phyloP scores from a whole-genome alignment of 1,140 invertebrate genomes.

The Megalonaias nervosa region DNA sequence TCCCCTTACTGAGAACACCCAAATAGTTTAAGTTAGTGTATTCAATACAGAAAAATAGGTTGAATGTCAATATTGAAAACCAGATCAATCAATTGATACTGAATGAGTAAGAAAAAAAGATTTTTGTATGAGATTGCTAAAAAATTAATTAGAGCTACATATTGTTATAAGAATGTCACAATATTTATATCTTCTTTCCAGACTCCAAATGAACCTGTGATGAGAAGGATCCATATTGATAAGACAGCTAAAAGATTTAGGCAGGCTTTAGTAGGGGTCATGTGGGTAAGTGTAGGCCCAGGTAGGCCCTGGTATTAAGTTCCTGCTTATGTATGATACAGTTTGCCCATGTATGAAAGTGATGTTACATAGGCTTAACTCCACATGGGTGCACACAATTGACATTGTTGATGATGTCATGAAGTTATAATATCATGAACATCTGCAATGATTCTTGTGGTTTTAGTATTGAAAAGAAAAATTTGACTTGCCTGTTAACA shows the following conservation, averaged over 20 bases:
- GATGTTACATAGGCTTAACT: too few relatives aligned
- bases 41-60: too few relatives aligned
- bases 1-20: neutral
- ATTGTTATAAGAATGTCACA: neutral
- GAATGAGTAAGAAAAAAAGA: neutral
- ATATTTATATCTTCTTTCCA: conserved; percentile 39
- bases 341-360: too few relatives aligned
- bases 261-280: conserved; percentile 78
- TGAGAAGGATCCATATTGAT: conserved; percentile 80
- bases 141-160: neutral
- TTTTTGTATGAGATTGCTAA: neutral
- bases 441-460: neutral
- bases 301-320: too few relatives aligned
- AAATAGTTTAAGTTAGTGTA: neutral
- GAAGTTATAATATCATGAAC: neutral
- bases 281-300: conserved; percentile 61
- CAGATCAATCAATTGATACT: neutral
- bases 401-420: too few relatives aligned
- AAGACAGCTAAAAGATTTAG: conserved; percentile 81
- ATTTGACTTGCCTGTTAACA: too few relatives aligned
- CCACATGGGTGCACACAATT: too few relatives aligned
- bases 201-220: conserved; percentile 76
- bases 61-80: neutral
- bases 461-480: neutral
- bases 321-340: too few relatives aligned